Percentiles rank a stretch among this genome's conserved stretches.
These are phyloP conservation scores for Hippocampus abdominalis DNA, from an alignment of 2,113 vertebrate species.

Conservation along the genomic window DNA sequence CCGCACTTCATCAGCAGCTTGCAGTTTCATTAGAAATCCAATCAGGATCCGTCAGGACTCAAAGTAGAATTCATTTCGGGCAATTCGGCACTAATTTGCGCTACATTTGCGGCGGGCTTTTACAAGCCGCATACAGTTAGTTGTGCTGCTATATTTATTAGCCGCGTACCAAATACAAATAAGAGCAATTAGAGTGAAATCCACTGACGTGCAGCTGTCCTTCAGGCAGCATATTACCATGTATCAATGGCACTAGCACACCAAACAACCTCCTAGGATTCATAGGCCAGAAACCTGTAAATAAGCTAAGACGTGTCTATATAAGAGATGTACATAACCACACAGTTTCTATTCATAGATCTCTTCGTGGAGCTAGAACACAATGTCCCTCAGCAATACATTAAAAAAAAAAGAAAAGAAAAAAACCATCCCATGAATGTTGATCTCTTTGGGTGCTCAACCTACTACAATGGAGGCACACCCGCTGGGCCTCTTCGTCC, in stretches of 20 bases:
- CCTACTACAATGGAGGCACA: conserved; percentile 35
- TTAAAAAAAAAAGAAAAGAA: background rate
- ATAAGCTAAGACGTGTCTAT: background rate
- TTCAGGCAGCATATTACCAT: conserved; percentile 79
- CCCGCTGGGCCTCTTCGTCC: conserved; percentile 30
- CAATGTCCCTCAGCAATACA: conserved; percentile 55
- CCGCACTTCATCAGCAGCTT: conserved; percentile 3
- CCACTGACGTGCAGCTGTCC: conserved; percentile 83
- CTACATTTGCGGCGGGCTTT: background rate
- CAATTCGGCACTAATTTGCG: background rate
- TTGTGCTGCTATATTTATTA: conserved; percentile 10
- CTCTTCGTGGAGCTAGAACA: conserved; percentile 31
- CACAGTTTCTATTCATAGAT: background rate
- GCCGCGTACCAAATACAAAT: conserved; percentile 58
- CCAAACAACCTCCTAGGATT: background rate
- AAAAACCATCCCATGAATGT: conserved; percentile 6
- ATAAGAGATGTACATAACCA: conserved; percentile 22
- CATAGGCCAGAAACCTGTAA: background rate
- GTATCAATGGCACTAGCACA: conserved; percentile 76
- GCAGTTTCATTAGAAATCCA: background rate
- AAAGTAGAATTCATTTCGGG: background rate
- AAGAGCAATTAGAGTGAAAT: conserved; percentile 82
- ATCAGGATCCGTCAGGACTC: background rate
- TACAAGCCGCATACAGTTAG: background rate
- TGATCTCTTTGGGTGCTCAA: conserved; percentile 33